phyloP scores from a whole-genome alignment of 2,888 invertebrate species.

The Lamproptera curius region DNA sequence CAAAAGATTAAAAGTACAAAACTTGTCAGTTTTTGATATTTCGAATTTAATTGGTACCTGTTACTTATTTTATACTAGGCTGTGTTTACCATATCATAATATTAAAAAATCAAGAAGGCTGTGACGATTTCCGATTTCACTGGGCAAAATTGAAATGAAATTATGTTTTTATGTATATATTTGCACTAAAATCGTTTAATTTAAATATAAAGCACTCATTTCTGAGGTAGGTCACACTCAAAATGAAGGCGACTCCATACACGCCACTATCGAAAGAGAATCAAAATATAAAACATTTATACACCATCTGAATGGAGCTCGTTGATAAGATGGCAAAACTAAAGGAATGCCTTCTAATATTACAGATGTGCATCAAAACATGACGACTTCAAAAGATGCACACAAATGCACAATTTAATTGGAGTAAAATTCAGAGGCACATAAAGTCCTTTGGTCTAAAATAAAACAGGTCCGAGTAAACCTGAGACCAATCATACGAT shows the following conservation, averaged over 20 bases:
- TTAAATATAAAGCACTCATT: slow-evolving; percentile 14
- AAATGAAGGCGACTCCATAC: too few relatives aligned
- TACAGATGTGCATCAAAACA: too few relatives aligned
- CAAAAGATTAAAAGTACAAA: not conserved
- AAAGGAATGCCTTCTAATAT: slow-evolving; percentile 15
- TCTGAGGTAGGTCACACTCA: slow-evolving; percentile 23
- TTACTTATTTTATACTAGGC: slow-evolving; percentile 25
- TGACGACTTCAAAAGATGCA: too few relatives aligned
- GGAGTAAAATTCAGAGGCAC: not conserved
- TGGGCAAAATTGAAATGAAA: slow-evolving; percentile 24
- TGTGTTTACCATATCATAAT: slow-evolving; percentile 19
- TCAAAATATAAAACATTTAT: slow-evolving; percentile 16
- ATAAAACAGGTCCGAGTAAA: not conserved
- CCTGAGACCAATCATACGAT: not conserved
- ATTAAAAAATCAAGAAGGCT: slow-evolving; percentile 12
- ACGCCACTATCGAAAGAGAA: slow-evolving; percentile 21
- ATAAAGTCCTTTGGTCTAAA: too few relatives aligned
- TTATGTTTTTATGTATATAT: too few relatives aligned
- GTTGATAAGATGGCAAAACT: too few relatives aligned
- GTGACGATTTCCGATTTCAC: slow-evolving; percentile 19
- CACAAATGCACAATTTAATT: slow-evolving; percentile 5
- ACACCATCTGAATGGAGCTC: too few relatives aligned
- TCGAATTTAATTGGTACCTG: slow-evolving; percentile 8
- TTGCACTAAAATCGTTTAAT: slow-evolving; percentile 21
- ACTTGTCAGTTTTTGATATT: slow-evolving; percentile 7